Evolutionary conservation across 2,797 vertebrate genomes (phyloP).

Genomic region (Phyllotis vaccarum): DNA sequence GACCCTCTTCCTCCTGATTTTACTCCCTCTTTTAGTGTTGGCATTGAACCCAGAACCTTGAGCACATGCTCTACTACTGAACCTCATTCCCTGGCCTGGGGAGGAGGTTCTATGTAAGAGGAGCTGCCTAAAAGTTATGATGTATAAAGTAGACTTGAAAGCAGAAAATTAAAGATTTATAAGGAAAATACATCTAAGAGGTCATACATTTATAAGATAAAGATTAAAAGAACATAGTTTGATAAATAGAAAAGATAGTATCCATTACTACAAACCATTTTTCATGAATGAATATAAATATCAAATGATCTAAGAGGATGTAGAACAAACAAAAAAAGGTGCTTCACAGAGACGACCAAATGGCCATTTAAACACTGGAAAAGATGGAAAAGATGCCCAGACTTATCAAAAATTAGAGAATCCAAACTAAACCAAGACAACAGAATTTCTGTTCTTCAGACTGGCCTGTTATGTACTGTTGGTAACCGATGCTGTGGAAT

Average conservation of each 20-base stretch:
- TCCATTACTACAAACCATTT: background rate
- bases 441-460: background rate
- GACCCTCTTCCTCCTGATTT: background rate
- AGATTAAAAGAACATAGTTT: background rate
- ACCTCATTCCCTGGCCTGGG: background rate
- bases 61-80: background rate
- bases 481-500: background rate
- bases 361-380: background rate
- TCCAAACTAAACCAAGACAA: background rate
- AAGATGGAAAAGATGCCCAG: background rate
- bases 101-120: background rate
- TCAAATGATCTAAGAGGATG: background rate
- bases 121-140: background rate
- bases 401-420: background rate
- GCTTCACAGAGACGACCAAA: background rate
- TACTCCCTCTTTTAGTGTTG: background rate
- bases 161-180: background rate
- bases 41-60: background rate
- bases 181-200: background rate
- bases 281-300: background rate
- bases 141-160: background rate
- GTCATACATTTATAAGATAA: background rate
- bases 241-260: background rate
- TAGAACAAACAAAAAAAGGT: too few species aligned
- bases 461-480: background rate